Percentiles rank a stretch among this genome's conserved stretches.
phyloP scores from a whole-genome alignment of 2,797 vertebrate species.

The Lithobates sylvaticus region DNA sequence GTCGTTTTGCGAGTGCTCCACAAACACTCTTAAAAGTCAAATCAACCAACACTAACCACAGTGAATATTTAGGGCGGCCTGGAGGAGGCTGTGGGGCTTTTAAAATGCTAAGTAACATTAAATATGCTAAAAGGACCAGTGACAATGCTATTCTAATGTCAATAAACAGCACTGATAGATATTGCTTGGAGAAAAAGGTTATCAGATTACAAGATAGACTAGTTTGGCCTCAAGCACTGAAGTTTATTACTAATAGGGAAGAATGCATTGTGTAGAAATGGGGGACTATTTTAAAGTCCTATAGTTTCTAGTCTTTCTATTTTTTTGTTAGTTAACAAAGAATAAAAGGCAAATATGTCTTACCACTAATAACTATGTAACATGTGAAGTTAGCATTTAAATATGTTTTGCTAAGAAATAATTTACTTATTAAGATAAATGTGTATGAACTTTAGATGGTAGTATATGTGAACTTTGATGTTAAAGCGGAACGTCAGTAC shows the following conservation, averaged over 20 bases:
- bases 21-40: slow-evolving; percentile 44
- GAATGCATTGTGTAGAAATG: background rate
- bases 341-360: too few relatives aligned
- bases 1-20: slow-evolving; percentile 3
- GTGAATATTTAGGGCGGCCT: slow-evolving; percentile 27
- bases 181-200: slow-evolving; percentile 52
- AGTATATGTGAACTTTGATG: too few relatives aligned
- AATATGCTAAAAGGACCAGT: slow-evolving; percentile 6
- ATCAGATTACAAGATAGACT: slow-evolving; percentile 49
- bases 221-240: slow-evolving; percentile 34
- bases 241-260: slow-evolving; percentile 11
- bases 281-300: background rate
- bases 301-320: too few relatives aligned
- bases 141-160: slow-evolving; percentile 24
- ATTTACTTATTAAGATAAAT: too few relatives aligned
- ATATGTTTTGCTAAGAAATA: too few relatives aligned
- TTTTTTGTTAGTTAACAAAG: too few relatives aligned
- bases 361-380: too few relatives aligned
- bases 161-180: slow-evolving; percentile 53
- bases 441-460: too few relatives aligned
- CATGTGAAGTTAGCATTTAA: too few relatives aligned
- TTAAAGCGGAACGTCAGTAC: too few relatives aligned
- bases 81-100: background rate
- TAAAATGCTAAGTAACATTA: slow-evolving; percentile 28
- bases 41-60: slow-evolving; percentile 3